phyloP scores from a whole-genome alignment of 1,140 invertebrate genomes.

The Drosophila teissieri region DNA sequence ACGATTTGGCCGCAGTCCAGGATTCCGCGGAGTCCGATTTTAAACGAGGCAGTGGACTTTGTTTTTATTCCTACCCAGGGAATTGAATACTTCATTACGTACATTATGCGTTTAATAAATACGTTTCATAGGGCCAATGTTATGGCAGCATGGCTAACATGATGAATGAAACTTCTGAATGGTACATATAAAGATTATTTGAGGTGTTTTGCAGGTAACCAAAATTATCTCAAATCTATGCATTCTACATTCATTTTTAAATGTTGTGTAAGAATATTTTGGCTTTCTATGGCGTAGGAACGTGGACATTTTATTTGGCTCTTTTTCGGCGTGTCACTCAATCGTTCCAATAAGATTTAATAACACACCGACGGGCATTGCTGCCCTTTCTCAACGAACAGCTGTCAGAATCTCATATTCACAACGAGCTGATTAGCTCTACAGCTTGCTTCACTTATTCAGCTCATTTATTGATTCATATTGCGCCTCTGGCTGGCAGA shows the following conservation, averaged over 20 bases:
- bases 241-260: too few relatives aligned
- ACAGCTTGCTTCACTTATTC: slow-evolving; percentile 68
- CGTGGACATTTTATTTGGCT: too few relatives aligned
- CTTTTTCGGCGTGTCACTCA: slow-evolving; percentile 44
- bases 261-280: too few relatives aligned
- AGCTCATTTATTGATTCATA: slow-evolving; percentile 74
- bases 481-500: slow-evolving; percentile 22
- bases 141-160: too few relatives aligned
- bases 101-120: not conserved
- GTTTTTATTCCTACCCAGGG: not conserved
- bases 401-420: slow-evolving; percentile 68
- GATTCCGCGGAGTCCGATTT: slow-evolving; percentile 4
- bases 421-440: slow-evolving; percentile 59
- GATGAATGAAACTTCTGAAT: too few relatives aligned
- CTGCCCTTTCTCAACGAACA: slow-evolving; percentile 32
- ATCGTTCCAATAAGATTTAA: slow-evolving; percentile 62
- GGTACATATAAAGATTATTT: too few relatives aligned
- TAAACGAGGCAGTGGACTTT: not conserved
- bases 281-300: too few relatives aligned
- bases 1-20: slow-evolving; percentile 54
- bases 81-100: too few relatives aligned
- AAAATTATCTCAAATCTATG: too few relatives aligned
- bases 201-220: too few relatives aligned
- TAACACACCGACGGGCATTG: too few relatives aligned
- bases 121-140: not conserved